Evolutionary conservation across 2,113 vertebrate genomes (phyloP).

Genomic region (Nibea coibor): DNA sequence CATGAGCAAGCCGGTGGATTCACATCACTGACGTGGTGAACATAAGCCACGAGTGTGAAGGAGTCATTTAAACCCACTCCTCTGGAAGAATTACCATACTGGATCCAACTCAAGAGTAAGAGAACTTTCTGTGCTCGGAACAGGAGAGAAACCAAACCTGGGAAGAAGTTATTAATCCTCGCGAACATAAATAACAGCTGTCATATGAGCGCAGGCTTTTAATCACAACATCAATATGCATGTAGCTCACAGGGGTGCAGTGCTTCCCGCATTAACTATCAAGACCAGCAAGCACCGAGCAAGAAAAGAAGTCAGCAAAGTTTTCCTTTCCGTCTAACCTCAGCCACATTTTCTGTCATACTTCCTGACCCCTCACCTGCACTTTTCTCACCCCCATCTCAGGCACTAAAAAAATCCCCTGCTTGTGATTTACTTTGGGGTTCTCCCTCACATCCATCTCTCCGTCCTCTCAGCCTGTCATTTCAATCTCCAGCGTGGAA

Average conservation of each 20-base stretch:
- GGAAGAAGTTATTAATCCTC: conserved; percentile 40
- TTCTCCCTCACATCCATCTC: conserved; percentile 23
- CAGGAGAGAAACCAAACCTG: conserved; percentile 32
- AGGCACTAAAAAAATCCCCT: conserved; percentile 6
- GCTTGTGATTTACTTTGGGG: conserved; percentile 32
- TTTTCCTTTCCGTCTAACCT: not conserved
- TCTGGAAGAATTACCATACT: conserved; percentile 37
- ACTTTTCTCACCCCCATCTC: conserved; percentile 15
- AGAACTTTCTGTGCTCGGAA: conserved; percentile 26
- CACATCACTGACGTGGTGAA: conserved; percentile 13
- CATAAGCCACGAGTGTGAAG: conserved; percentile 48
- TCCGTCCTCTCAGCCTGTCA: conserved; percentile 27
- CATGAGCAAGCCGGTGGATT: conserved; percentile 48
- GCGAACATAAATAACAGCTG: conserved; percentile 54
- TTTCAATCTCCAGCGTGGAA: conserved; percentile 36
- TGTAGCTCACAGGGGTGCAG: conserved; percentile 19
- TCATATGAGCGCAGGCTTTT: conserved; percentile 41
- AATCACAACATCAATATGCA: conserved; percentile 46
- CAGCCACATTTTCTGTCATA: not conserved
- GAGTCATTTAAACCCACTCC: conserved; percentile 47
- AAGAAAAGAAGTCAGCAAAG: not conserved
- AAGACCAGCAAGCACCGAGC: conserved; percentile 18
- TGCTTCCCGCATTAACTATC: conserved; percentile 15
- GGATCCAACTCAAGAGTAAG: conserved; percentile 14
- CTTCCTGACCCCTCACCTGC: conserved; percentile 28